phyloP scores from a whole-genome alignment of 2,113 vertebrate genomes.

The Semnopithecus entellus region DNA sequence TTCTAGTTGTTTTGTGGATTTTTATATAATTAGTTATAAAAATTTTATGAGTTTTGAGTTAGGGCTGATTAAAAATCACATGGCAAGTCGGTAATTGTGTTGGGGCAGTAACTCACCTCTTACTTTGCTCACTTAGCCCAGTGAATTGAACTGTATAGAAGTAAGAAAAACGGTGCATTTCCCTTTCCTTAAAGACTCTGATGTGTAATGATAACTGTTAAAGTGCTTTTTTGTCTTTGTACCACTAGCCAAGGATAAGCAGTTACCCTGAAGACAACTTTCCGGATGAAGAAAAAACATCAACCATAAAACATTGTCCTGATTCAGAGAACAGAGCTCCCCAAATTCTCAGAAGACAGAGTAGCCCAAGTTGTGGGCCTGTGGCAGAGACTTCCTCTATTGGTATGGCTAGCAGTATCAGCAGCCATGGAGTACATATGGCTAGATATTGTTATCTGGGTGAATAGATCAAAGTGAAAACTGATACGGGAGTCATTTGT shows the following conservation, averaged over 20 bases:
- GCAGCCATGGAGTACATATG: slow-evolving; percentile 88
- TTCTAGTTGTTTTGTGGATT: slow-evolving; percentile 12
- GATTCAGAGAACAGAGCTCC: slow-evolving; percentile 86
- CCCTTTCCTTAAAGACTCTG: not conserved
- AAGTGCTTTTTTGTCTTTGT: slow-evolving; percentile 48
- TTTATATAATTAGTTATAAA: slow-evolving; percentile 29
- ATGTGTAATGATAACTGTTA: slow-evolving; percentile 18
- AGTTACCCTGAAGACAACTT: slow-evolving; percentile 90
- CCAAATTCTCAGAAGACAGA: slow-evolving; percentile 88
- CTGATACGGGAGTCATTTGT: not conserved
- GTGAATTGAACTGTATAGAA: not conserved
- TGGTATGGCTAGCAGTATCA: slow-evolving; percentile 89
- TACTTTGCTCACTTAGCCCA: not conserved
- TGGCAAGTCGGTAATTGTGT: not conserved
- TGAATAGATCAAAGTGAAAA: slow-evolving; percentile 57
- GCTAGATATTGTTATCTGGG: slow-evolving; percentile 82
- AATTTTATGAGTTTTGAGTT: not conserved
- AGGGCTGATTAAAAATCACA: slow-evolving; percentile 24
- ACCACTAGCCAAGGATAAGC: slow-evolving; percentile 89
- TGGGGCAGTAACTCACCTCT: slow-evolving; percentile 25
- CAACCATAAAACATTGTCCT: slow-evolving; percentile 92
- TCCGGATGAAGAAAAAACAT: slow-evolving; percentile 89
- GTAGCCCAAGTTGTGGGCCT: slow-evolving; percentile 90
- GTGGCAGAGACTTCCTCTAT: slow-evolving; percentile 83
- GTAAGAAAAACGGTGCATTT: not conserved